phyloP scores from a whole-genome alignment of 2,888 invertebrate genomes.

The Ommatoiulus sabulosus region DNA sequence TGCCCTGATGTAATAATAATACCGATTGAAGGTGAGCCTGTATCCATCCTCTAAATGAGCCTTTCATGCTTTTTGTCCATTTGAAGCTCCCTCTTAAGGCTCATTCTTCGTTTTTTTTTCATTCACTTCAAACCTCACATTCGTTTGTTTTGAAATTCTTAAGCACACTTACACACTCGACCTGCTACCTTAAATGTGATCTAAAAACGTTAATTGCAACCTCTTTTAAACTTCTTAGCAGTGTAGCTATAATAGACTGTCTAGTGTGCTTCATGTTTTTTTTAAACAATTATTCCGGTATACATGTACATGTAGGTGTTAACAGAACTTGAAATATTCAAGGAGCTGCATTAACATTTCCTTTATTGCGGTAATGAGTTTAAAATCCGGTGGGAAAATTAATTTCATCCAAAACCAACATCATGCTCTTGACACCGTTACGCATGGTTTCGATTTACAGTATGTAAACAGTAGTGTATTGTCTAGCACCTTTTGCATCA shows the following conservation, averaged over 20 bases:
- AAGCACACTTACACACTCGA: neutral
- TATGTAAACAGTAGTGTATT: too few relatives aligned
- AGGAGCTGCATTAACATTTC: too few relatives aligned
- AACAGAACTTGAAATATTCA: neutral
- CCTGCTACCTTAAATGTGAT: neutral
- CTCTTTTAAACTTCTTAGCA: neutral
- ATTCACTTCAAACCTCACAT: neutral
- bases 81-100: constrained; percentile 1
- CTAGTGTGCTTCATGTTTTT: neutral
- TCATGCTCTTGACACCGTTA: neutral
- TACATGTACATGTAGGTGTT: too few relatives aligned
- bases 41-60: constrained; percentile 21
- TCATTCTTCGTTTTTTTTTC: neutral
- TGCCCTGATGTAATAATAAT: constrained; percentile 22
- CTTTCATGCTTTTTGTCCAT: neutral
- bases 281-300: neutral
- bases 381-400: neutral
- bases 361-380: neutral
- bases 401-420: neutral
- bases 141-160: neutral
- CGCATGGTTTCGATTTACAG: too few relatives aligned
- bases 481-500: too few relatives aligned
- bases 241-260: neutral
- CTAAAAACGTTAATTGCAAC: constrained; percentile 21
- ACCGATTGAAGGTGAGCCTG: constrained; percentile 38